These are phyloP conservation scores for Drepana falcataria DNA, from an alignment of 2,888 invertebrate genomes.

Conservation along the genomic window DNA sequence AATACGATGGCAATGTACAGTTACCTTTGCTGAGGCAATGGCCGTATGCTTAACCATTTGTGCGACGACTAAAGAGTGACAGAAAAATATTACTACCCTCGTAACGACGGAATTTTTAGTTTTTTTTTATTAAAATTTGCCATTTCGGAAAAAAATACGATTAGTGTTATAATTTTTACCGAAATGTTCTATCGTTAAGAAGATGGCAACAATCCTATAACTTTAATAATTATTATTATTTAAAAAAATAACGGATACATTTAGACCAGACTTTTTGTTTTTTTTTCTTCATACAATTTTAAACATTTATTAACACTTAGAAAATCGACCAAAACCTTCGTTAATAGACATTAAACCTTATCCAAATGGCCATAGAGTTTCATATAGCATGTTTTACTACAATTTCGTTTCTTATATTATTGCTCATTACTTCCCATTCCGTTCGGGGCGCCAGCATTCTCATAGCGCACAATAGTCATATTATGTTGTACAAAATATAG, in stretches of 20 bases:
- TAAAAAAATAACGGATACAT: slow-evolving; percentile 2
- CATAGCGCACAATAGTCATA: too few species aligned
- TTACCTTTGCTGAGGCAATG: neutral
- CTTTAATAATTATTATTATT: neutral
- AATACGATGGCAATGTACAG: slow-evolving; percentile 5
- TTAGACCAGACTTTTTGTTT: slow-evolving; percentile 1
- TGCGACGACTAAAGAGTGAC: slow-evolving; percentile 9
- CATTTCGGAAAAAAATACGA: neutral
- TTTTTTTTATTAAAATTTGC: neutral
- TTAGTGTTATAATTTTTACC: neutral
- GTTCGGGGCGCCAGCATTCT: too few species aligned
- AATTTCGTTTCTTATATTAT: slow-evolving; percentile 1
- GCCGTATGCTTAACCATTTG: slow-evolving; percentile 7
- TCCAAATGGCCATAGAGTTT: neutral
- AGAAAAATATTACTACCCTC: neutral
- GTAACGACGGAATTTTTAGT: neutral
- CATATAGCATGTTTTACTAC: neutral
- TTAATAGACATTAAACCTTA: slow-evolving; percentile 1
- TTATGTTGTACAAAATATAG: too few species aligned
- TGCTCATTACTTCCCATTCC: neutral
- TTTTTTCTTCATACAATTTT: neutral
- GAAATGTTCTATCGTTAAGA: neutral
- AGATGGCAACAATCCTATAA: neutral
- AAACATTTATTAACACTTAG: neutral
- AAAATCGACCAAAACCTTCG: neutral